phyloP scores from a whole-genome alignment of 2,888 invertebrate genomes.

The Drosophila mayaguana region DNA sequence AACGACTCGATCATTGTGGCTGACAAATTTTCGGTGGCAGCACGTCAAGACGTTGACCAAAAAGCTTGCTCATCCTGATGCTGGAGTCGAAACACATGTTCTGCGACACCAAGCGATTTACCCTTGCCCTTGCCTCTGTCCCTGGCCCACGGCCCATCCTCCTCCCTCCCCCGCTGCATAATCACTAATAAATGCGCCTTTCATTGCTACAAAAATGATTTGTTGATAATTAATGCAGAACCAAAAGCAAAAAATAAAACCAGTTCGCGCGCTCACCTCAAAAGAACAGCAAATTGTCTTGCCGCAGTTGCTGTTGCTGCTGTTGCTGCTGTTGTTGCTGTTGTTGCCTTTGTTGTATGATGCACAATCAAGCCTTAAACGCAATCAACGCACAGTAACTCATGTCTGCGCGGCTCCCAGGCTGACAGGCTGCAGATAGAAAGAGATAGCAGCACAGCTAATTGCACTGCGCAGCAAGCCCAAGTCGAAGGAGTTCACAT shows the following conservation, averaged over 20 bases:
- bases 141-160: neutral
- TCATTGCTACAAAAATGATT: slow-evolving; percentile 78
- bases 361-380: slow-evolving; percentile 76
- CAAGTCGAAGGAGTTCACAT: neutral
- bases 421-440: slow-evolving; percentile 63
- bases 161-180: slow-evolving; percentile 55
- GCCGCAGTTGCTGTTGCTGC: slow-evolving; percentile 26
- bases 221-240: slow-evolving; percentile 80
- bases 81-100: slow-evolving; percentile 65
- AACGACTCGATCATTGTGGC: slow-evolving; percentile 10
- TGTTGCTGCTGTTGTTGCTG: slow-evolving; percentile 26
- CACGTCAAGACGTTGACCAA: slow-evolving; percentile 62
- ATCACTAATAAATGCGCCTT: slow-evolving; percentile 78
- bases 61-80: slow-evolving; percentile 14
- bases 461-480: slow-evolving; percentile 47
- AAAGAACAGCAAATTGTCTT: slow-evolving; percentile 72
- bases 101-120: slow-evolving; percentile 58
- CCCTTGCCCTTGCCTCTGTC: neutral
- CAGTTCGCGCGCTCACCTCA: slow-evolving; percentile 56
- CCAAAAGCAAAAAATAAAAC: slow-evolving; percentile 43
- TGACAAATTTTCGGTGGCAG: slow-evolving; percentile 68
- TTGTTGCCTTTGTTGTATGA: slow-evolving; percentile 7
- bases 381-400: slow-evolving; percentile 81
- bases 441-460: slow-evolving; percentile 55
- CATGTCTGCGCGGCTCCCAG: slow-evolving; percentile 51